These are phyloP conservation scores for Caenorhabditis plicata DNA, from an alignment of 2,888 invertebrate species.

Conservation along the genomic window DNA sequence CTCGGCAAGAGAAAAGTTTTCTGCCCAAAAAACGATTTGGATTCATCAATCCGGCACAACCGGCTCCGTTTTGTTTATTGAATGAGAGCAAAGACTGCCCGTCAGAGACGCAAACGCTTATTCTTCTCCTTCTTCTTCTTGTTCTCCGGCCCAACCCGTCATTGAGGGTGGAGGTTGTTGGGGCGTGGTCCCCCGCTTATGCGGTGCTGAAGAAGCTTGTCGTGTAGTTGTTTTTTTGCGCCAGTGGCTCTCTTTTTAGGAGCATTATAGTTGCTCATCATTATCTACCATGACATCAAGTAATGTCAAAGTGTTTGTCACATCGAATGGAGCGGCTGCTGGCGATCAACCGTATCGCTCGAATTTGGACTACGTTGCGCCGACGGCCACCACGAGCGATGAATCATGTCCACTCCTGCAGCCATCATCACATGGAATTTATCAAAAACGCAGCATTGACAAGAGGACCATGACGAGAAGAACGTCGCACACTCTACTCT, in stretches of 20 bases:
- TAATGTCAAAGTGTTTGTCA: constrained; percentile 46
- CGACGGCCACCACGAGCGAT: constrained; percentile 1
- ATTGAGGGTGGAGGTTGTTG: too few relatives aligned
- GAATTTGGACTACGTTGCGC: constrained; percentile 15
- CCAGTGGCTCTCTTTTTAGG: constrained; percentile 20
- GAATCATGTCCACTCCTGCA: constrained; percentile 19
- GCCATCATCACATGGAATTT: constrained; percentile 5
- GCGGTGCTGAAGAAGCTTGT: too few relatives aligned
- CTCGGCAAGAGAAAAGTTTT: too few relatives aligned
- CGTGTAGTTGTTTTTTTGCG: too few relatives aligned
- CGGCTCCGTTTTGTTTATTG: too few relatives aligned
- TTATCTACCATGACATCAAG: constrained; percentile 18
- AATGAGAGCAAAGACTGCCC: too few relatives aligned
- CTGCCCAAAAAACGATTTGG: too few relatives aligned
- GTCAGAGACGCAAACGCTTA: too few relatives aligned
- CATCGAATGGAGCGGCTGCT: constrained; percentile 29
- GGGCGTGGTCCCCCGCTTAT: too few relatives aligned
- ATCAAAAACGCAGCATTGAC: constrained; percentile 21
- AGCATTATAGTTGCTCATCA: constrained; percentile 18
- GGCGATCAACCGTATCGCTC: constrained; percentile 22
- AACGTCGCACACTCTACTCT: constrained; percentile 57
- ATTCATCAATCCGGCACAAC: too few relatives aligned
- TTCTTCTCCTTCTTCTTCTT: constrained; percentile 7
- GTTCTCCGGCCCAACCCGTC: constrained; percentile 1
- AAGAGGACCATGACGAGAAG: constrained; percentile 45